Evolutionary conservation across 2,888 invertebrate species (phyloP), one percentile per base, ranked within the genome.

Genomic region (Sminthurinus aureus): DNA sequence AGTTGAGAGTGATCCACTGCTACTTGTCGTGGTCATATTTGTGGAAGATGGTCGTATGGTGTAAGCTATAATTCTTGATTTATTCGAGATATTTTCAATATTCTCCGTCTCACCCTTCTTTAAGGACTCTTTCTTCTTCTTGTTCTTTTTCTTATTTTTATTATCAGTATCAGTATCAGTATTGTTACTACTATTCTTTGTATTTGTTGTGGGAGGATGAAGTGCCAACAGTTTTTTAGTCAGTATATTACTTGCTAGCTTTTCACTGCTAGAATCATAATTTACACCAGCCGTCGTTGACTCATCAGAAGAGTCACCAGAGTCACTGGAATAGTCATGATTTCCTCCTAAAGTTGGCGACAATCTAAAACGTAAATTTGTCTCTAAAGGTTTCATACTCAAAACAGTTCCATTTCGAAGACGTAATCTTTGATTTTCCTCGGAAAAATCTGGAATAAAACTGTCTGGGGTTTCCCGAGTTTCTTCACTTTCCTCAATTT

Each of bases 31-130:
- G 24, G 52, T 83, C 15, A 71, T 50, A 24, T 18, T 67, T 50
- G 64, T 18, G 20, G 58, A 51, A n/a, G 79, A 76, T 73, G 77
- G 58, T 24, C 80, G 75, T 52, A 84, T 77, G 13, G 74, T 73
- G 52, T 82, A 84, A 18, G 81, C 84, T 64, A 84, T 84, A 20
- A 84, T 77, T 77, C 84, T 77, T 69, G 81, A 79, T 64, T 84
- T 69, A 81, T 81, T 81, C 11, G 81, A 81, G 20, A 81, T 75
- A 74, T 81, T 74, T 74, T 74, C 80, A 24, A 11, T 69, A n/a
- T 73, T 24, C 51, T 69, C 79, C 38, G n/a, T 79, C 22, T 73
- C 51, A 51, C 52, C 80, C 52, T 74, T 81, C 52, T 74, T 81
- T 38, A 79, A 71, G 26, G 73, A 58, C n/a, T 52, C 52, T 22